These are phyloP conservation scores for Forbesichthys agassizii DNA, from an alignment of 2,113 vertebrate genomes.

Conservation along the genomic window DNA sequence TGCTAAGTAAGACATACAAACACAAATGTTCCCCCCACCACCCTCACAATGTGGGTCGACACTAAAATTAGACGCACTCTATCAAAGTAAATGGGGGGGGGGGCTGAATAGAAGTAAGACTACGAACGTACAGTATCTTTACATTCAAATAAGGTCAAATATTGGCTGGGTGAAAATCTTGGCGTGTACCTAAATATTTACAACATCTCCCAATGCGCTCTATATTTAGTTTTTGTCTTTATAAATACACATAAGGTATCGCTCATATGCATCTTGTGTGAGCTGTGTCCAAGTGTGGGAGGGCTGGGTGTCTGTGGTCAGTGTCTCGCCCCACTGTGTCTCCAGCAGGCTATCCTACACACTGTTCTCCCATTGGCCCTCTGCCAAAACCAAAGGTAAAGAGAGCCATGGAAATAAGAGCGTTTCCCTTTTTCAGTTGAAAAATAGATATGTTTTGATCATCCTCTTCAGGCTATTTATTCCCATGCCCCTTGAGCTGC, in stretches of 20 bases:
- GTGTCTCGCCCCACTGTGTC: constrained; percentile 59
- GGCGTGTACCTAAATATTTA: too few species aligned
- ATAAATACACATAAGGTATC: constrained; percentile 7
- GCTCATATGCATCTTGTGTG: constrained; percentile 34
- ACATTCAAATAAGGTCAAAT: too few species aligned
- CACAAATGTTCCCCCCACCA: too few species aligned
- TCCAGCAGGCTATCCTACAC: constrained; percentile 52
- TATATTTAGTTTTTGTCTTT: not conserved
- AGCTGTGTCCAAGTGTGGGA: constrained; percentile 29
- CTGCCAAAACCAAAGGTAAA: constrained; percentile 75
- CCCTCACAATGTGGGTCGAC: too few species aligned
- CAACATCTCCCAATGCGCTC: not conserved
- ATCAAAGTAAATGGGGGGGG: too few species aligned
- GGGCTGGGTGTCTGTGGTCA: constrained; percentile 73
- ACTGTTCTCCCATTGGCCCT: constrained; percentile 64
- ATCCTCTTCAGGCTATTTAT: constrained; percentile 70
- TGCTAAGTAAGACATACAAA: too few species aligned
- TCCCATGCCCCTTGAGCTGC: constrained; percentile 54
- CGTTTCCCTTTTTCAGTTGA: constrained; percentile 62
- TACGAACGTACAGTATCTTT: too few species aligned
- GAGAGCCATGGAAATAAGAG: constrained; percentile 74
- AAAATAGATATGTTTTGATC: constrained; percentile 77
- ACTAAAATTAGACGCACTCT: too few species aligned
- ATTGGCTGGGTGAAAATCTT: too few species aligned
- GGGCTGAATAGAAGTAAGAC: too few species aligned